These are phyloP conservation scores for Cheilosia grossa DNA, from an alignment of 2,888 invertebrate genomes.

Conservation along the genomic window DNA sequence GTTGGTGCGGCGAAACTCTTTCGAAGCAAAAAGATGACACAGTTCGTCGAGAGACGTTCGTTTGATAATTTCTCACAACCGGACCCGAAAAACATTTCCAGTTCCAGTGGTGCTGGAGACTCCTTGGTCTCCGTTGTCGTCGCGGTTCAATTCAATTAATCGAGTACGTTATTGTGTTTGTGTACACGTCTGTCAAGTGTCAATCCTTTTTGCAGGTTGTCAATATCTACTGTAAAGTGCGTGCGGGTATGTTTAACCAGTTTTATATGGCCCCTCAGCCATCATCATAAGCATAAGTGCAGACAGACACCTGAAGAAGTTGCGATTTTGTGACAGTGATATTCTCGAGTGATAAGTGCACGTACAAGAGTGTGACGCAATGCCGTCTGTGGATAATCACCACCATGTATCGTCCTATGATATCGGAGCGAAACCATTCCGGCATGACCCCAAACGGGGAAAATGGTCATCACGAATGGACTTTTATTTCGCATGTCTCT, in stretches of 20 bases:
- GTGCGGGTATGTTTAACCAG: conserved; percentile 61
- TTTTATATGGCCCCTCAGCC: conserved; percentile 50
- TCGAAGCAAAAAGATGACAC: conserved; percentile 72
- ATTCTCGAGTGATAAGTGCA: conserved; percentile 24
- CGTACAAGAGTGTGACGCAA: conserved; percentile 57
- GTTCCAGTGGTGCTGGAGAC: conserved; percentile 24
- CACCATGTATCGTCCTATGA: conserved; percentile 79
- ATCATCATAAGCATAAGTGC: conserved; percentile 7
- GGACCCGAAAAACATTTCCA: conserved; percentile 46
- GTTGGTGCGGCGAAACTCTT: conserved; percentile 56
- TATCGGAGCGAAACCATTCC: conserved; percentile 81
- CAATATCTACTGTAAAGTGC: conserved; percentile 11
- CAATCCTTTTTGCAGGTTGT: conserved; percentile 32
- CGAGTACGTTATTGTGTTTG: conserved; percentile 28
- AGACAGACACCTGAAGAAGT: conserved; percentile 37
- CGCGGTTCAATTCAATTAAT: conserved; percentile 42
- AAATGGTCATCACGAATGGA: conserved; percentile 90
- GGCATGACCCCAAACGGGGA: conserved; percentile 84
- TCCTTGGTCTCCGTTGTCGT: conserved; percentile 20
- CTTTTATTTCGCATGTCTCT: conserved; percentile 91
- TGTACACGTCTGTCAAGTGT: conserved; percentile 44
- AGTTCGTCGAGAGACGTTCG: conserved; percentile 72
- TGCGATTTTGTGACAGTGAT: conserved; percentile 22
- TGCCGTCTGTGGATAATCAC: conserved; percentile 72
- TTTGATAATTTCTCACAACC: conserved; percentile 69